phyloP scores from a whole-genome alignment of 64 coral and sea anemone species.

The Astreopora myriophthalma region DNA sequence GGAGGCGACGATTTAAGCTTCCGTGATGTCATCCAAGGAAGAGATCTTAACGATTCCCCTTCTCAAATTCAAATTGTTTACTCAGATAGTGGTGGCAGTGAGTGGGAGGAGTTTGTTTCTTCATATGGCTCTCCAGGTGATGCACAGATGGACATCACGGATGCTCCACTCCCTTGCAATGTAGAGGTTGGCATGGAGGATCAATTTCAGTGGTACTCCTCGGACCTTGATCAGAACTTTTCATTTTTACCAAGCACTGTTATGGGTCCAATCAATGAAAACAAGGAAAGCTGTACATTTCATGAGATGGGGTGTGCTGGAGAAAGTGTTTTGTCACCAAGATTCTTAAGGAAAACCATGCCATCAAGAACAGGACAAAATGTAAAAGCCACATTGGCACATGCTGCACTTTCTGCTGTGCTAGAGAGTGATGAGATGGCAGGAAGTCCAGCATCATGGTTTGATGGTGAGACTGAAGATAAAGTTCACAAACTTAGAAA shows the following conservation, averaged over 20 bases:
- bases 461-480: conserved; percentile 5
- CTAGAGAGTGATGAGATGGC: conserved; percentile 71
- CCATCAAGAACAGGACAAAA: conserved; percentile 48
- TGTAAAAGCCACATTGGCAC: conserved; percentile 75
- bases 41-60: background rate
- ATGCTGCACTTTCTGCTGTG: conserved; percentile 86
- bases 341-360: conserved; percentile 22
- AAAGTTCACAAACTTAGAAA: background rate
- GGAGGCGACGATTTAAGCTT: background rate
- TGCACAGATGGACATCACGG: conserved; percentile 21
- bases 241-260: conserved; percentile 48
- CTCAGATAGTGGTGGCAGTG: conserved; percentile 74
- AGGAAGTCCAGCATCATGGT: conserved; percentile 59
- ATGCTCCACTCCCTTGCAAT: background rate
- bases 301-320: background rate
- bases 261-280: background rate
- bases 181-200: conserved; percentile 17
- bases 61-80: conserved; percentile 62
- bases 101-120: too few relatives aligned
- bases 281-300: conserved; percentile 39
- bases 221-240: conserved; percentile 31
- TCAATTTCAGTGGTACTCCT: background rate
- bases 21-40: conserved; percentile 18
- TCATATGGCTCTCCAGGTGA: conserved; percentile 43
- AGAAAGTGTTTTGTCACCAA: background rate